These are phyloP conservation scores for Cancer borealis DNA, from an alignment of 2,888 invertebrate genomes.

Conservation along the genomic window DNA sequence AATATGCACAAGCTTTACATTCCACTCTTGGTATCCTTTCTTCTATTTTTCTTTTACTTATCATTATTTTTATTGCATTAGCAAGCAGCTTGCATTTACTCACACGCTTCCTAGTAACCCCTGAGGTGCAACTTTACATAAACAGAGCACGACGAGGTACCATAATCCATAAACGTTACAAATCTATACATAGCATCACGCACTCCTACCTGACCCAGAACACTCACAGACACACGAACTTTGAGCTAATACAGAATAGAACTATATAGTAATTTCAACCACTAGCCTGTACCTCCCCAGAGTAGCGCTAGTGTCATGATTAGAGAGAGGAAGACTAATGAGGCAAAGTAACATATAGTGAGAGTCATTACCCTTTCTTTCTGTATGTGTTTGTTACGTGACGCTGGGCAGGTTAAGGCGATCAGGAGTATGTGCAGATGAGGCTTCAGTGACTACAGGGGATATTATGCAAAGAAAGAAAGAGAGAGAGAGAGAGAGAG, in stretches of 20 bases:
- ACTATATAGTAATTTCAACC: neutral
- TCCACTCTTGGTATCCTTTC: no score
- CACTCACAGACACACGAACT: neutral
- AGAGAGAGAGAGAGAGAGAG: slow-evolving; percentile 11
- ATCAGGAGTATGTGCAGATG: neutral
- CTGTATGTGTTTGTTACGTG: neutral
- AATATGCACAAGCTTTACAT: no score
- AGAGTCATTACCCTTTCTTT: neutral
- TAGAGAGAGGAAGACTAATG: neutral
- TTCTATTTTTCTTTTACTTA: neutral
- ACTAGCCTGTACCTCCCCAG: neutral
- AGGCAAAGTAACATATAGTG: neutral
- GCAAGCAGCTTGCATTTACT: neutral
- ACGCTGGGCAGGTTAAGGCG: neutral
- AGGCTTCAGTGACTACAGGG: neutral
- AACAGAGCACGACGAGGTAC: neutral
- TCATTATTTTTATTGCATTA: neutral
- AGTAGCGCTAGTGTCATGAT: neutral
- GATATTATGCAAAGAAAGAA: neutral
- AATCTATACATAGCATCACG: neutral
- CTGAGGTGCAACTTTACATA: neutral
- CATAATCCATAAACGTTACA: neutral
- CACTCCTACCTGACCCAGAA: neutral
- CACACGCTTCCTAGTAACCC: neutral
- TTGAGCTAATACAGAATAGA: neutral